phyloP scores from a whole-genome alignment of 2,113 vertebrate genomes.

The Nannospalax galili region DNA sequence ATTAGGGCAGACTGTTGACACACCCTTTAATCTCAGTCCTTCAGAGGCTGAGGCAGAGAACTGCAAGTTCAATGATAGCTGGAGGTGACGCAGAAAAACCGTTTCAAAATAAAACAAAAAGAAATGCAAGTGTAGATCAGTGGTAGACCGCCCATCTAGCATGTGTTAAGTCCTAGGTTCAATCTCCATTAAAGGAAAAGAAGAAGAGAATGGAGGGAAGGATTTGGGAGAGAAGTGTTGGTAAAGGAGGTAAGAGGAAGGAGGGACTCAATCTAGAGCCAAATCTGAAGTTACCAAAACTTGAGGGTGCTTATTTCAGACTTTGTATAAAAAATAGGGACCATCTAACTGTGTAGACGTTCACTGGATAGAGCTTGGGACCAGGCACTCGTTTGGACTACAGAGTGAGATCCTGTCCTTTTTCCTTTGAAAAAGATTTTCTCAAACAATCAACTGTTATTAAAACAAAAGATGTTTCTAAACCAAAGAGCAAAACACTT shows the following conservation, averaged over 20 bases:
- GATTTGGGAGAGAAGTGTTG: background rate
- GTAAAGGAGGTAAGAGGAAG: background rate
- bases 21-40: background rate
- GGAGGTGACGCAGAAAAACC: background rate
- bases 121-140: background rate
- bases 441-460: background rate
- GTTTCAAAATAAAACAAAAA: background rate
- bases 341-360: too few relatives aligned
- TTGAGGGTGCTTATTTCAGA: background rate
- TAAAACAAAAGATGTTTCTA: background rate
- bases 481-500: background rate
- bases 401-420: too few relatives aligned
- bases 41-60: background rate
- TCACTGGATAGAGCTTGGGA: too few relatives aligned
- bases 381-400: too few relatives aligned
- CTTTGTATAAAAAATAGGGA: background rate
- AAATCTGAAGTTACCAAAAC: background rate
- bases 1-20: background rate
- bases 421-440: constrained; percentile 28
- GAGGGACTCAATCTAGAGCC: background rate
- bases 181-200: background rate
- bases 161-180: background rate
- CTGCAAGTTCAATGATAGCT: background rate
- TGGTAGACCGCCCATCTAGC: background rate
- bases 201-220: background rate